These are phyloP conservation scores for Chrosomus eos DNA, from an alignment of 2,797 vertebrate species.

Conservation along the genomic window DNA sequence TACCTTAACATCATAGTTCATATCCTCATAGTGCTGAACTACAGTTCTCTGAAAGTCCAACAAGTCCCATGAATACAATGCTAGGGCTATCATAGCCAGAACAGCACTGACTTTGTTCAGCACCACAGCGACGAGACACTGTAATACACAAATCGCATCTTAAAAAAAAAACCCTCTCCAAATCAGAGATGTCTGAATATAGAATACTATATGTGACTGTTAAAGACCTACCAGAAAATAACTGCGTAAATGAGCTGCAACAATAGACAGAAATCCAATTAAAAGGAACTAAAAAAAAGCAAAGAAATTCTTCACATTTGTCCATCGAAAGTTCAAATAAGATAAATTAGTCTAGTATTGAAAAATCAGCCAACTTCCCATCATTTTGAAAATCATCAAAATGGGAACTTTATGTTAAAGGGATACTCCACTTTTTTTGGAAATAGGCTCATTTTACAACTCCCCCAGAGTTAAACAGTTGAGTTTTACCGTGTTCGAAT, in stretches of 20 bases:
- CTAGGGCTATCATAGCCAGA: constrained; percentile 66
- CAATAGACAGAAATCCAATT: constrained; percentile 66
- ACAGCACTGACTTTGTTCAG: constrained; percentile 63
- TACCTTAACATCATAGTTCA: background rate
- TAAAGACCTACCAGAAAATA: constrained; percentile 73
- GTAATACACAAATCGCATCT: constrained; percentile 33
- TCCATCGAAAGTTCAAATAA: background rate
- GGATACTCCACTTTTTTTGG: too few species aligned
- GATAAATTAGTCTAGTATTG: background rate
- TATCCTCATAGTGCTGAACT: background rate
- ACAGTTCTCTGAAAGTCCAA: accelerated
- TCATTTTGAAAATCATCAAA: background rate
- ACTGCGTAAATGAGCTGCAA: constrained; percentile 71
- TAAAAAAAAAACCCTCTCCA: background rate
- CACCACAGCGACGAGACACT: constrained; percentile 65
- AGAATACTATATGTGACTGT: background rate
- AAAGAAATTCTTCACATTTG: background rate
- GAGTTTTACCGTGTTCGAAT: too few species aligned
- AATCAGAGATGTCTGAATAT: background rate
- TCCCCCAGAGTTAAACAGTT: too few species aligned
- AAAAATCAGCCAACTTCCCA: background rate
- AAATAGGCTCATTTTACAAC: too few species aligned
- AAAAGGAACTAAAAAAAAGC: constrained; percentile 63
- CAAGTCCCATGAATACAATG: constrained; percentile 58
- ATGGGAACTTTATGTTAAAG: background rate